phyloP scores from a whole-genome alignment of 2,888 invertebrate genomes.

The Thymelicus lineola region DNA sequence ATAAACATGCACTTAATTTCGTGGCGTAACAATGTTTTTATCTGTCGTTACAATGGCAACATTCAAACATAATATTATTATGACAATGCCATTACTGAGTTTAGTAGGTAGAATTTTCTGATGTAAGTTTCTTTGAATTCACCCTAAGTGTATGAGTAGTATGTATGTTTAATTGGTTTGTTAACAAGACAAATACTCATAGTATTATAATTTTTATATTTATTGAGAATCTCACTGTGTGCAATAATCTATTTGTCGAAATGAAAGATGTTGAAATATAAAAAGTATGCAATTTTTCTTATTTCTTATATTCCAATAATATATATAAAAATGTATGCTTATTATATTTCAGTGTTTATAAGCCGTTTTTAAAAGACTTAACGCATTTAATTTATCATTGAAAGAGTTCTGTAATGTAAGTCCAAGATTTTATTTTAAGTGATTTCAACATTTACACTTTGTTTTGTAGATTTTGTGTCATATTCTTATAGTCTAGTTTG shows the following conservation, averaged over 20 bases:
- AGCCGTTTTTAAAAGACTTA: conserved; percentile 58
- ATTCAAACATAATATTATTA: too few relatives aligned
- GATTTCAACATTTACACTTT: conserved; percentile 26
- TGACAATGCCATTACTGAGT: too few relatives aligned
- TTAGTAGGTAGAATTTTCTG: too few relatives aligned
- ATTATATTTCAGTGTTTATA: conserved; percentile 46
- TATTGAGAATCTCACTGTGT: conserved; percentile 12
- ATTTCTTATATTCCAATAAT: not conserved
- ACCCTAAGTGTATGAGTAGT: too few relatives aligned
- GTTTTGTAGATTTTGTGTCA: conserved; percentile 68
- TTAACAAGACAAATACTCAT: conserved; percentile 2
- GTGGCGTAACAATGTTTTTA: too few relatives aligned
- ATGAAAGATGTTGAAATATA: not conserved
- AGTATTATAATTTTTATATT: conserved; percentile 5
- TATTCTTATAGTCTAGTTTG: conserved; percentile 47
- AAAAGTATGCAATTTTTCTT: not conserved
- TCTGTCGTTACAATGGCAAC: too few relatives aligned
- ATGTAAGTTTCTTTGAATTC: too few relatives aligned
- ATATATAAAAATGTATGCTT: too few relatives aligned
- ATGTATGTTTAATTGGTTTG: too few relatives aligned
- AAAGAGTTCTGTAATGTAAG: not conserved
- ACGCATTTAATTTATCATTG: conserved; percentile 62
- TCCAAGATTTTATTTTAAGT: not conserved
- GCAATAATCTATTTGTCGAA: not conserved
- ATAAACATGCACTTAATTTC: too few relatives aligned